Evolutionary conservation across 1,140 invertebrate species (phyloP), one percentile per base, ranked within the genome.

Genomic region (Brevipalpus yothersi): DNA sequence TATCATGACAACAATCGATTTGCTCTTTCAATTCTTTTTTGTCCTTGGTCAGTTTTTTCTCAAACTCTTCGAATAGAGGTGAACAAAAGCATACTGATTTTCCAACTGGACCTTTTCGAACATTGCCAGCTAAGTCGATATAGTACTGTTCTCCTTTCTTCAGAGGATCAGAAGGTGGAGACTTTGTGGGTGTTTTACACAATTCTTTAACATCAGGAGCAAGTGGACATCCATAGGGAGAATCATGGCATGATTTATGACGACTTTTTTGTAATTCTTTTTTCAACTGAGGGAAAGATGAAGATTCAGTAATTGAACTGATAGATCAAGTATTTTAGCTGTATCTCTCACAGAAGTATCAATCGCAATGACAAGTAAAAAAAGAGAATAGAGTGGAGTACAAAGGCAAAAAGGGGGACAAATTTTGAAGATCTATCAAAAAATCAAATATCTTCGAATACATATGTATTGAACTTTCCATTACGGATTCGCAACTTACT

Each of bases 101-200:
- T 1, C 88, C 87, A 11, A 91, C 80, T 0, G 88, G 88, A 7
- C 90, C 89, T 72, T 94, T 93, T 64, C 86, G 81, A 58, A 96
- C 91, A 68, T 94, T 92, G 4, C 91, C 90, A n/a, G 87, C 88
- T 58, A 96, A 74, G 70, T 95, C 90, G 58, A 92, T 75, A 71
- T 84, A 96, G 71, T 94, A 94, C 68, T 94, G 88, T 69, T 92
- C 86, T 17, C 90, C 90, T 63, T 82, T 80, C 63, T 79, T 79
- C 1, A 93, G 72, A 0, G 86, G 85, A 69, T 89, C 86, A 65
- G 81, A 76, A 45, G 87, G 86, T 60, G 91, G 70, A 11, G 84
- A 83, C 69, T 87, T 82, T 59, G 89, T 69, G 64, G 83, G 82
- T 53, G 86, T 83, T 63, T 83, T 79, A 53, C 88, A 83, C 73